Base-by-base conservation (phyloP, 2,888 invertebrate genomes). In the Argynnis bischoffii region DNA sequence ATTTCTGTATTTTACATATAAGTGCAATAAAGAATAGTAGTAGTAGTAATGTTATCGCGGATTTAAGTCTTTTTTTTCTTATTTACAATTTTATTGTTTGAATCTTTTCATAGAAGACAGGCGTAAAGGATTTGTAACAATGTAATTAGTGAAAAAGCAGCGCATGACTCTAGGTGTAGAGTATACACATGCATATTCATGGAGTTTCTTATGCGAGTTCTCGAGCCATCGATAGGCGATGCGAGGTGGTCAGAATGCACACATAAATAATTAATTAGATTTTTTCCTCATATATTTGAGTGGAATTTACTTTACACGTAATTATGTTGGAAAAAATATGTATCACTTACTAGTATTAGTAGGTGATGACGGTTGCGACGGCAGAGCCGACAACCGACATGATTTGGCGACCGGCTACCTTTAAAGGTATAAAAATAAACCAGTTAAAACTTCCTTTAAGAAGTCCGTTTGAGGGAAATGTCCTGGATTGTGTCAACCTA, bases 341-440 rank as follows among this genome's bases (percentile, higher is more conserved):
- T 63, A 67, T 67, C 67, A 57, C 63, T 67, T 67, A 67, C 67
- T 63, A 51, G 63, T 67, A 54, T 47, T 47, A 67, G 54, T 26
- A 46, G 60, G 48, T 66, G 35, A 53, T 66, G 35, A 63, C n/a
- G 50, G 6, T 51, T 16, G 50, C 50, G 50, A 16, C 16, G n/a
- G 6, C n/a, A 15, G n/a, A 51, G n/a, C 3, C 16, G 50, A 51
- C 35, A 2, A 41, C 35, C 35, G 35, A 41, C 35, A 8, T 51
- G 50, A 51, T 51, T 51, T 6, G n/a, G 16, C 15, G 50, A 16
- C 15, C 11, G 4, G 15, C 50, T 51, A 6, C 16, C 50, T 16
- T 51, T 16, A 51, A n/a, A n/a, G 50, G 50, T 11, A 5, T 51
- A 4, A 26, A 26, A 26, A 26, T 11, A 11, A 41, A 41, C 35